Base-by-base conservation (phyloP, 2,888 invertebrate species). In the Heliconius ismenius region DNA sequence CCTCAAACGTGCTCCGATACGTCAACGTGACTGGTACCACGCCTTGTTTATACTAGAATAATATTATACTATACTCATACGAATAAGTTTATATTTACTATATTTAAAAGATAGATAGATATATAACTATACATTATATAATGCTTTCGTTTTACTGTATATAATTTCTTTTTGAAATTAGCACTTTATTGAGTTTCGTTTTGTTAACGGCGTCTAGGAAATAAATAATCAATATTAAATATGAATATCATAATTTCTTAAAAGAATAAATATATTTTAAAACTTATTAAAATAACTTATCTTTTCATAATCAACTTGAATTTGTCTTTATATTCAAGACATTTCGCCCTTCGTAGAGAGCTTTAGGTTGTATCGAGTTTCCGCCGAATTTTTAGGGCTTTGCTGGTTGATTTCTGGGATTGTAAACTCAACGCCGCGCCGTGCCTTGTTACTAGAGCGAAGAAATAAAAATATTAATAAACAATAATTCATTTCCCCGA, bases 1-100 rank as follows among this genome's bases (percentile, higher is more conserved):
- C 64, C 64, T 64, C 64, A 64, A 64, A 32, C 64, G 64, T 64
- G 64, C 64, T 64, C 21, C 9, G 21, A 32, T 64, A 21, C 18
- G 32, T 64, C 64, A 28, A 64, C 64, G 64, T 64, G 64, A 64
- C 64, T 28, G 9, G 10, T 21, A 32, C 32, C 21, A 32, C 64
- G 64, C 64, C 64, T 21, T 64, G 64, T 32, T 64, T 32, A 64
- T 32, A 6, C 63, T 64, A 21, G 32, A 32, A 64, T 32, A 64
- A 21, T 2, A 64, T 64, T 7, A 18, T 54, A 54, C 7, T 18
- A 28, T 21, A 64, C 4, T 3, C 9, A 28, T 32, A 64, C 10
- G 18, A 64, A 32, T 32, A 32, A 64, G 18, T 32, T 18, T 32
- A 32, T 32, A 32, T 32, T 32, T 64, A 64, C 3, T 26, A 32